Conservation (phyloP, 35 echinoderm and acorn worm genomes). For the Apostichopus californicus region DNA sequence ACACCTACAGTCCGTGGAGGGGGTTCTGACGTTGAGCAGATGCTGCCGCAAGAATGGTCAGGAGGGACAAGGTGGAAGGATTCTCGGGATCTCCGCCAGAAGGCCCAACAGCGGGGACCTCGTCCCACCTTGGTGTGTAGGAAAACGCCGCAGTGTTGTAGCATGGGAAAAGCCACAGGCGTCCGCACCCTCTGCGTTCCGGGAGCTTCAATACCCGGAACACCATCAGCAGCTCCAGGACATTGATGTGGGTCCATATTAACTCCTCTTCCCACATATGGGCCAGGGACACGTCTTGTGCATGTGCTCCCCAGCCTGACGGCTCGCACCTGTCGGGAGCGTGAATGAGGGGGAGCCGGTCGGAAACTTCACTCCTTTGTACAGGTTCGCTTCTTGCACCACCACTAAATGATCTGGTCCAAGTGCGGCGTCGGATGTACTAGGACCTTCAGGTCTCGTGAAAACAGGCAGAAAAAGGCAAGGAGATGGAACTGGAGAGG, state of each 20-base stretch:
- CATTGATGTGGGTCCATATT: not conserved
- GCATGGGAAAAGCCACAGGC: no score
- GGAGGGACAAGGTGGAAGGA: no score
- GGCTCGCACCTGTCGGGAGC: not conserved
- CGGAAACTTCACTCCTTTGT: not conserved
- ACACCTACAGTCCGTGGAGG: not conserved
- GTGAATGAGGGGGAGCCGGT: not conserved
- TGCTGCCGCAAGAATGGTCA: not conserved
- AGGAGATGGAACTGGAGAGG: constrained; percentile 33
- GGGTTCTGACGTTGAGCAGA: not conserved
- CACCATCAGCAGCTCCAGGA: not conserved
- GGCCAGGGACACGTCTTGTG: not conserved
- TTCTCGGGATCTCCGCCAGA: no score
- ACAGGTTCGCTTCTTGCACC: not conserved
- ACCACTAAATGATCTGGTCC: not conserved
- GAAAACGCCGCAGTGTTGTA: not conserved
- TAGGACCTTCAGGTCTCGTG: not conserved
- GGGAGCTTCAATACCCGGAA: not conserved
- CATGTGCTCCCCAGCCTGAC: not conserved
- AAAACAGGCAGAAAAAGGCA: not conserved
- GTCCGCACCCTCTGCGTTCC: no score
- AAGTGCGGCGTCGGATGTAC: not conserved
- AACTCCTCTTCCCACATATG: not conserved
- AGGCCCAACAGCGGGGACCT: not conserved
- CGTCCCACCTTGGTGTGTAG: not conserved